phyloP scores from a whole-genome alignment of 2,888 invertebrate species.

The Timandra comae region DNA sequence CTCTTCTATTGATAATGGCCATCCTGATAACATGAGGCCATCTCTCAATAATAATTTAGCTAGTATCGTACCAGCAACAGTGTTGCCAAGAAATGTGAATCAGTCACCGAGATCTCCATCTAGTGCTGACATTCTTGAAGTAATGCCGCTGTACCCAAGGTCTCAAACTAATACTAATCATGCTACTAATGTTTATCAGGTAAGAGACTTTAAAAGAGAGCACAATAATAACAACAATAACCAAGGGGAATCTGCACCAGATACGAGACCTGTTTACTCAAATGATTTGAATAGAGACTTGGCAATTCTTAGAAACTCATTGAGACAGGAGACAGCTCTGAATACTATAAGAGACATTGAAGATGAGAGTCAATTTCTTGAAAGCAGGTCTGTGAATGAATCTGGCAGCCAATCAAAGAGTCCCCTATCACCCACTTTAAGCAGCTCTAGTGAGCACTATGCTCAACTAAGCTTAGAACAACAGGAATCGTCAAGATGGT shows the following conservation, averaged over 20 bases:
- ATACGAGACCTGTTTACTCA: constrained; percentile 48
- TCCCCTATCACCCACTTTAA: constrained; percentile 60
- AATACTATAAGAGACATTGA: constrained; percentile 61
- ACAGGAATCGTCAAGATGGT: constrained; percentile 52
- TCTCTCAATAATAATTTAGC: constrained; percentile 40
- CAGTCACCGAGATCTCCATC: constrained; percentile 71
- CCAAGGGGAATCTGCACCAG: constrained; percentile 39
- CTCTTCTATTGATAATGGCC: constrained; percentile 64
- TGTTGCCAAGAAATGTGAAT: constrained; percentile 33
- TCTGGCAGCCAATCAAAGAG: constrained; percentile 28
- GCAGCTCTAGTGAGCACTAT: constrained; percentile 67
- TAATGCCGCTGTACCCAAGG: constrained; percentile 69
- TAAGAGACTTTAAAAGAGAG: constrained; percentile 73
- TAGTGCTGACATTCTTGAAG: constrained; percentile 74
- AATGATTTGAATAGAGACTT: constrained; percentile 67
- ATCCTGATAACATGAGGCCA: constrained; percentile 37
- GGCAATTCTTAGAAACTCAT: constrained; percentile 54
- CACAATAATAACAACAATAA: constrained; percentile 64
- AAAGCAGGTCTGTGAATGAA: constrained; percentile 52
- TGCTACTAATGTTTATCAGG: constrained; percentile 75
- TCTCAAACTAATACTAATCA: constrained; percentile 51
- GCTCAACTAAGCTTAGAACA: constrained; percentile 62
- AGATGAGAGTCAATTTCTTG: constrained; percentile 55
- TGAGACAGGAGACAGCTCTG: constrained; percentile 50
- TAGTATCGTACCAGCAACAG: constrained; percentile 30